A percentile compares a stretch with the other conserved stretches of the same genome.
These are phyloP conservation scores for Rhinogobio ventralis DNA, from an alignment of 2,797 vertebrate genomes.

Conservation along the genomic window DNA sequence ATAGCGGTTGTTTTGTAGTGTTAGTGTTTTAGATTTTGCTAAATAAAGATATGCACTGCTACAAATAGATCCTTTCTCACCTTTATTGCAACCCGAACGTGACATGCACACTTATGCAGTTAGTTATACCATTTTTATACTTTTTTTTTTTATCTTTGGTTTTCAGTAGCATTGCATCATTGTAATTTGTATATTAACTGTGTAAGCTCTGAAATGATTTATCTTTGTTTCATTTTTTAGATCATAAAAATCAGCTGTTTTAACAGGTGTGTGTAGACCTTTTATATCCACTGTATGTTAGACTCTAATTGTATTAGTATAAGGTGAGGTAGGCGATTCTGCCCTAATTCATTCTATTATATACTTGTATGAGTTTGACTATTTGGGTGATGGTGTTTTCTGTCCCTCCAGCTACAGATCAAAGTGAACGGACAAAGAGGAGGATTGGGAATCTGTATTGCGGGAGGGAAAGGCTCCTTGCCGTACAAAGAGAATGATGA, in stretches of 20 bases:
- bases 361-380: not conserved
- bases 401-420: slow-evolving; percentile 83
- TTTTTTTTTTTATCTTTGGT: not conserved
- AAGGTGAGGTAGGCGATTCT: not conserved
- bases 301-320: not conserved
- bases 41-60: not conserved
- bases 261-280: not conserved
- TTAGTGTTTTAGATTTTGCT: not conserved
- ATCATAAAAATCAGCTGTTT: not conserved
- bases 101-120: not conserved
- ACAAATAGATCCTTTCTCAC: not conserved
- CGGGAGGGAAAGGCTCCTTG: slow-evolving; percentile 86
- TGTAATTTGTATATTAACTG: not conserved
- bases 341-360: not conserved
- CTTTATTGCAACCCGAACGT: not conserved
- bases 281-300: not conserved
- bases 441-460: slow-evolving; percentile 87
- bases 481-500: slow-evolving; percentile 86
- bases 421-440: slow-evolving; percentile 84
- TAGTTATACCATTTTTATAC: not conserved
- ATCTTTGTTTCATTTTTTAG: not conserved
- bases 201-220: not conserved
- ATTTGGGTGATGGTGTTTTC: not conserved
- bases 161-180: not conserved
- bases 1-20: no score